Base-by-base conservation (phyloP, 2,113 vertebrate genomes). In the Engystomops pustulosus region DNA sequence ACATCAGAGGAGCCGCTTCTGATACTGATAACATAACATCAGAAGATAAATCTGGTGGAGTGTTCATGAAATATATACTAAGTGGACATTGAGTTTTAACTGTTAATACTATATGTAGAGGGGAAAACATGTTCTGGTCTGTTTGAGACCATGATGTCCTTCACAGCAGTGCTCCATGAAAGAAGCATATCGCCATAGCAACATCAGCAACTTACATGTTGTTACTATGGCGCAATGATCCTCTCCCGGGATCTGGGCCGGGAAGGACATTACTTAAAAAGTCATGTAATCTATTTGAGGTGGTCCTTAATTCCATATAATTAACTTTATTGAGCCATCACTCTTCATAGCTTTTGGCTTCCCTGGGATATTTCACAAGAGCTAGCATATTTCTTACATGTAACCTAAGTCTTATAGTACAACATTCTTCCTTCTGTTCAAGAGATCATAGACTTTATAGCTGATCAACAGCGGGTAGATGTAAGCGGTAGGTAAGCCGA, bases 171-270 rank as follows among this genome's bases (percentile, higher is more conserved):
- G 74, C 25, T 58, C 8, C 51, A 77, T 77, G 20, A 58, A 58
- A 55, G 74, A 58, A 15, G 41, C 23, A 44, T 32, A 76, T 77
- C 12, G 30, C 74, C 34, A 77, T 77, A 77, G 74, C 74, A 77
- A 77, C 74, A 77, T 77, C 34, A 38, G 49, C 32, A 58, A 55
- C 32, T 77, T 38, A 36, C 74, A 49, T 36, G 5, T 36, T 23
- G 74, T 77, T 38, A 58, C 74, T 25, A 58, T 58, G 70, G 49
- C 32, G 17, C 74, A 58, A 8, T 25, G 51, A 38, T 53, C 49
- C 32, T 58, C 51, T 38, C 51, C 11, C 34, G 49, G 32, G 47
- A 36, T 20, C 15, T n/a, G 12, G 20, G 51, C n/a, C 58, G 53
- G 49, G 74, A 55, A 55, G 49, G 74, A 77, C 74, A 55, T 55